Conservation (phyloP, 64 coral and sea anemone genomes). For the Montipora efflorescens region DNA sequence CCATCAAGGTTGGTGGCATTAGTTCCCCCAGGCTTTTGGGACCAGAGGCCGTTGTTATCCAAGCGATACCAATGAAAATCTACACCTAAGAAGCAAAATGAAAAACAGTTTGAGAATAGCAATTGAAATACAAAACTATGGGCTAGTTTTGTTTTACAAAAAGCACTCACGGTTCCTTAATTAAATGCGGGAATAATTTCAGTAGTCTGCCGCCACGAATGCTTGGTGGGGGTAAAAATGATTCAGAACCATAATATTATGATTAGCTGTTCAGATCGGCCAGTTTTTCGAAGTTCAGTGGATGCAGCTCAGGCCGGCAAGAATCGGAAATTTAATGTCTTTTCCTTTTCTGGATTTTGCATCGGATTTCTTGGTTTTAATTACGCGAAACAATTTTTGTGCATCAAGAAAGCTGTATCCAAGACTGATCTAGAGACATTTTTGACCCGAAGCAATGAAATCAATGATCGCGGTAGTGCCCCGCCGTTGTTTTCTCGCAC, state of each 20-base stretch:
- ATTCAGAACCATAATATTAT: background rate
- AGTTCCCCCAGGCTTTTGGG: background rate
- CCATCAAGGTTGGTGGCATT: background rate
- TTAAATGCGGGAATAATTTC: background rate
- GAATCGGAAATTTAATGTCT: no score
- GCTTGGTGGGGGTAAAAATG: background rate
- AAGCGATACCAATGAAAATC: conserved; percentile 48
- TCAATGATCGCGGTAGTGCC: no score
- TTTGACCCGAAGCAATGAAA: no score
- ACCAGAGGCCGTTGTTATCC: background rate
- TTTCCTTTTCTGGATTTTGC: no score
- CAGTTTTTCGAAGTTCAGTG: no score
- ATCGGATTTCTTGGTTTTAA: no score
- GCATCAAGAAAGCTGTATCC: no score
- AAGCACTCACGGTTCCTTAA: background rate
- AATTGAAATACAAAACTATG: background rate
- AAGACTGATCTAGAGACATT: no score
- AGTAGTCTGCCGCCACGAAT: background rate
- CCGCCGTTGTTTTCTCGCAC: no score
- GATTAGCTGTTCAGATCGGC: background rate
- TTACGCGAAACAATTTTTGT: no score
- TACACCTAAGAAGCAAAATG: background rate
- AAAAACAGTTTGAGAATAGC: background rate
- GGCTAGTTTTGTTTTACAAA: background rate
- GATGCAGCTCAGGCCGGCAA: no score